These are phyloP conservation scores for Musca domestica DNA, from an alignment of 1,140 invertebrate species.

Conservation along the genomic window DNA sequence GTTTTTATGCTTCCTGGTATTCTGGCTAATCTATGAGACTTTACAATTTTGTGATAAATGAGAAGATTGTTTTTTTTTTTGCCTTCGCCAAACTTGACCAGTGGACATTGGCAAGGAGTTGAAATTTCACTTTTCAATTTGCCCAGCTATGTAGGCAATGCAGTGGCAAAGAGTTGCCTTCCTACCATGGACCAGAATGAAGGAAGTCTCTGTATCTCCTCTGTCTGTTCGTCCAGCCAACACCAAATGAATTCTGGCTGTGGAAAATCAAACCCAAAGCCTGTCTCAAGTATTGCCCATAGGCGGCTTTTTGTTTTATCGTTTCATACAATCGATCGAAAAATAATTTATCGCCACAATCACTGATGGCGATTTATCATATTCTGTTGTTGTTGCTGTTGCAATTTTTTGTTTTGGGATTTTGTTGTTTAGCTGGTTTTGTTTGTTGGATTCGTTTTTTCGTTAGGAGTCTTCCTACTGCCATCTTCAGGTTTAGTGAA, in stretches of 20 bases:
- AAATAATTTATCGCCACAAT: conserved; percentile 28
- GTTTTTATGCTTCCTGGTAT: background rate
- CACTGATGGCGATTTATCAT: conserved; percentile 27
- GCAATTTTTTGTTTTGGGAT: background rate
- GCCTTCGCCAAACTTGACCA: background rate
- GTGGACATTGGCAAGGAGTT: background rate
- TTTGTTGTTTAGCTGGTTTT: too few relatives aligned
- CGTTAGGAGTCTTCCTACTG: too few relatives aligned
- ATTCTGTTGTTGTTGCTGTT: background rate
- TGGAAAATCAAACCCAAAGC: background rate
- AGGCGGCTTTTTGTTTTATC: conserved; percentile 23
- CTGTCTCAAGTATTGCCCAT: background rate
- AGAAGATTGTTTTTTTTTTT: background rate
- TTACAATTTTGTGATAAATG: background rate
- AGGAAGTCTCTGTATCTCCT: background rate
- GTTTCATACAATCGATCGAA: conserved; percentile 23
- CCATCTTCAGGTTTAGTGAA: background rate
- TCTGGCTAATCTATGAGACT: background rate
- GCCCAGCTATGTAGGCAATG: background rate
- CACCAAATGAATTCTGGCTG: background rate
- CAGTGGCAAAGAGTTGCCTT: background rate
- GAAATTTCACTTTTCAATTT: conserved; percentile 19
- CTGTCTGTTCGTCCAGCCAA: background rate
- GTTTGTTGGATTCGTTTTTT: too few relatives aligned
- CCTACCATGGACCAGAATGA: background rate